phyloP scores from a whole-genome alignment of 2,888 invertebrate genomes.

The Pteria penguin region DNA sequence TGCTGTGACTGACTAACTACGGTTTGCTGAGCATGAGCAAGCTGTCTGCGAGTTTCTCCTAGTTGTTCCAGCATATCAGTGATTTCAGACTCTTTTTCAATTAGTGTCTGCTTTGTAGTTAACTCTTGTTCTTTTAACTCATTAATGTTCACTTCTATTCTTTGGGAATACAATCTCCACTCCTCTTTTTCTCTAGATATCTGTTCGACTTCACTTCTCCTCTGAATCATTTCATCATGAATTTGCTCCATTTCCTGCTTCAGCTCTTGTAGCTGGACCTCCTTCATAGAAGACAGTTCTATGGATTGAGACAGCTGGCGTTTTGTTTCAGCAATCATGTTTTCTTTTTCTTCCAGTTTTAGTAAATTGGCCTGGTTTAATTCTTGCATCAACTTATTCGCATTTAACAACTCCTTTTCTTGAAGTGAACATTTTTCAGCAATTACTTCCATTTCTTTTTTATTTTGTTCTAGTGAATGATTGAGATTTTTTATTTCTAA shows the following conservation, averaged over 20 bases:
- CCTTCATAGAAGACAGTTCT: neutral
- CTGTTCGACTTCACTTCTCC: neutral
- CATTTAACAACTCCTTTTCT: conserved; percentile 18
- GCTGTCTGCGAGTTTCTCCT: neutral
- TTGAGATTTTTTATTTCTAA: neutral
- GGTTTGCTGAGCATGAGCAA: too few relatives aligned
- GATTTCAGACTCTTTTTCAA: neutral
- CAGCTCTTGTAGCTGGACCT: conserved; percentile 1
- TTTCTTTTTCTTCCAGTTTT: conserved; percentile 35
- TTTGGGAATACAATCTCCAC: conserved; percentile 10
- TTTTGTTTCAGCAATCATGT: conserved; percentile 31
- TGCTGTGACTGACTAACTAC: too few relatives aligned
- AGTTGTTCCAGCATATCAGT: neutral
- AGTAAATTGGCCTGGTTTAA: conserved; percentile 21
- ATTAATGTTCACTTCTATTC: neutral
- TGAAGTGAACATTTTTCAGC: conserved; percentile 20
- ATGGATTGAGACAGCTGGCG: conserved; percentile 10
- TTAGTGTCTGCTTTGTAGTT: neutral
- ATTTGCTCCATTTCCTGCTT: neutral
- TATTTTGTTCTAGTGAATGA: conserved; percentile 38
- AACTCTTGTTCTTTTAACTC: neutral
- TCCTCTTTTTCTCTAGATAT: neutral
- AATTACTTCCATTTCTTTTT: conserved; percentile 14
- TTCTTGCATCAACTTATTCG: conserved; percentile 23
- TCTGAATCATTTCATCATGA: neutral